phyloP scores from a whole-genome alignment of 2,888 invertebrate genomes.

The Caenorhabditis auriculariae region DNA sequence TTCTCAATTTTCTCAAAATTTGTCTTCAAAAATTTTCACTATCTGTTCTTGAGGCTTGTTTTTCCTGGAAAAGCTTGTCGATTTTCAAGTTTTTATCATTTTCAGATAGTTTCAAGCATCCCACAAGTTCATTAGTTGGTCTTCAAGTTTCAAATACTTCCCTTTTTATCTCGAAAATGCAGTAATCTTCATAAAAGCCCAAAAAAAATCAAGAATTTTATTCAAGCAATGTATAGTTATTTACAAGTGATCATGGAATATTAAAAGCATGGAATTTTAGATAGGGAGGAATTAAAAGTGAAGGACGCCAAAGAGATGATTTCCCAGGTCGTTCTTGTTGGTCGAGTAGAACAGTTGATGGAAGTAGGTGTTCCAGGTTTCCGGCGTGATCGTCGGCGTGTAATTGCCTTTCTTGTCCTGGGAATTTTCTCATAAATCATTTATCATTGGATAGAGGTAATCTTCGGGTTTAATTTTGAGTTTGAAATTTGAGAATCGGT shows the following conservation, averaged over 20 bases:
- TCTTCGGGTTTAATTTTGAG: not conserved
- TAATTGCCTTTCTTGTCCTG: constrained; percentile 45
- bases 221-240: not conserved
- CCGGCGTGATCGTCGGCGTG: constrained; percentile 40
- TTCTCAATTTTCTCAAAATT: not conserved
- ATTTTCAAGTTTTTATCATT: no score
- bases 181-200: no score
- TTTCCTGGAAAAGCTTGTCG: no score
- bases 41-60: no score
- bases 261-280: not conserved
- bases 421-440: constrained; percentile 8
- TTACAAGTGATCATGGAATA: not conserved
- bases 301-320: constrained; percentile 53
- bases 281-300: constrained; percentile 10
- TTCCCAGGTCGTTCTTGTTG: constrained; percentile 49
- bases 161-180: no score
- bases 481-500: not conserved
- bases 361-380: constrained; percentile 52
- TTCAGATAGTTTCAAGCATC: no score
- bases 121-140: no score
- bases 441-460: no score
- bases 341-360: constrained; percentile 56
- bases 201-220: not conserved
- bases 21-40: not conserved
- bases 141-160: no score